These are phyloP conservation scores for Athene cunicularia DNA, from an alignment of 2,113 vertebrate genomes.

Conservation along the genomic window DNA sequence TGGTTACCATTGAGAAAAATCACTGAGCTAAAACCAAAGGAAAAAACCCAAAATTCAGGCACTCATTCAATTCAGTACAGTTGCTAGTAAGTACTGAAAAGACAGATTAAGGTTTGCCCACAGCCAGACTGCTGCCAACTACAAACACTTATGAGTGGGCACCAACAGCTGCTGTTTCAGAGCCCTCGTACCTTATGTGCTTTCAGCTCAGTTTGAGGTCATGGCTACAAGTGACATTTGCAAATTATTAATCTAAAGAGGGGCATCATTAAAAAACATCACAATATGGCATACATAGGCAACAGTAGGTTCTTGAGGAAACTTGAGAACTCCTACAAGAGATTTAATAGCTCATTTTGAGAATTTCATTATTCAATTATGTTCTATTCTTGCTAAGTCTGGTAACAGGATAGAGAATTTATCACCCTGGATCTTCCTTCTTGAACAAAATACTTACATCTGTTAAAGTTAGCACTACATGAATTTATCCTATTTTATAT, in stretches of 20 bases:
- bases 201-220: neutral
- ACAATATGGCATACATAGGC: neutral
- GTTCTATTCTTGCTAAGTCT: neutral
- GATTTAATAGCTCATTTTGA: neutral
- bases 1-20: constrained; percentile 66
- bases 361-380: neutral
- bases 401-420: neutral
- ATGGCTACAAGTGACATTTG: neutral
- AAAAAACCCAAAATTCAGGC: constrained; percentile 1
- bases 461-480: neutral
- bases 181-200: neutral
- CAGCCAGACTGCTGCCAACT: neutral
- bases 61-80: constrained; percentile 23
- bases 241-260: neutral
- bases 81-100: neutral
- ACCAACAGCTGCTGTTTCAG: neutral
- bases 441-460: neutral
- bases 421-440: neutral
- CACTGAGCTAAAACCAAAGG: constrained; percentile 29
- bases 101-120: constrained; percentile 12
- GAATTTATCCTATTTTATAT: neutral
- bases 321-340: neutral
- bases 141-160: neutral
- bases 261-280: neutral
- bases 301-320: neutral